phyloP scores from a whole-genome alignment of 92 coral and sea anemone species.

The Meandrina meandrites region DNA sequence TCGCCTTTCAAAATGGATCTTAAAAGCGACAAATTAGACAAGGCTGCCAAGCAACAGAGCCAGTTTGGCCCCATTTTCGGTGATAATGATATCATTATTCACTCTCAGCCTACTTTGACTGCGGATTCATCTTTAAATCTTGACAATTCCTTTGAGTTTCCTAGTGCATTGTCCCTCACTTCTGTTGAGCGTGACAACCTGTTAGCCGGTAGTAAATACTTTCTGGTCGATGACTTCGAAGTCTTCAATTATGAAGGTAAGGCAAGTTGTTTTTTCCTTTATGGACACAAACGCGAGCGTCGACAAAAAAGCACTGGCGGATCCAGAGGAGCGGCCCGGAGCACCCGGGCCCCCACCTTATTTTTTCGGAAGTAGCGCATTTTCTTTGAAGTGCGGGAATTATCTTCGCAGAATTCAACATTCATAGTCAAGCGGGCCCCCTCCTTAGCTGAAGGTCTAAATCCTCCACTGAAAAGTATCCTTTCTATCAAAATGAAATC shows the following conservation, averaged over 20 bases:
- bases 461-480: no score
- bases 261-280: background rate
- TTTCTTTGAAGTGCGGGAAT: no score
- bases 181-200: background rate
- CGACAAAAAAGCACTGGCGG: no score
- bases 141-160: constrained; percentile 12
- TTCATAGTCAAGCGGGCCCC: no score
- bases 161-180: constrained; percentile 2
- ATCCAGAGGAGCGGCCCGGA: no score
- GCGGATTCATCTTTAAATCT: background rate
- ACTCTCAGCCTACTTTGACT: background rate
- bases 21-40: background rate
- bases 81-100: constrained; percentile 7
- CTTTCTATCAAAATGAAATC: no score
- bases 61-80: constrained; percentile 21
- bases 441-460: no score
- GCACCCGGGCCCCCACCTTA: no score
- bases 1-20: constrained; percentile 29
- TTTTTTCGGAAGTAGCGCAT: no score
- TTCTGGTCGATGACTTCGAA: constrained; percentile 30
- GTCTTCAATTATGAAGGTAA: constrained; percentile 8
- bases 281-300: background rate
- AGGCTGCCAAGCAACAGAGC: constrained; percentile 15
- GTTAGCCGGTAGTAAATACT: constrained; percentile 9
- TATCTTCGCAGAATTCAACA: no score